These are phyloP conservation scores for Scaptomyza polygonia DNA, from an alignment of 2,888 invertebrate species.

Conservation along the genomic window DNA sequence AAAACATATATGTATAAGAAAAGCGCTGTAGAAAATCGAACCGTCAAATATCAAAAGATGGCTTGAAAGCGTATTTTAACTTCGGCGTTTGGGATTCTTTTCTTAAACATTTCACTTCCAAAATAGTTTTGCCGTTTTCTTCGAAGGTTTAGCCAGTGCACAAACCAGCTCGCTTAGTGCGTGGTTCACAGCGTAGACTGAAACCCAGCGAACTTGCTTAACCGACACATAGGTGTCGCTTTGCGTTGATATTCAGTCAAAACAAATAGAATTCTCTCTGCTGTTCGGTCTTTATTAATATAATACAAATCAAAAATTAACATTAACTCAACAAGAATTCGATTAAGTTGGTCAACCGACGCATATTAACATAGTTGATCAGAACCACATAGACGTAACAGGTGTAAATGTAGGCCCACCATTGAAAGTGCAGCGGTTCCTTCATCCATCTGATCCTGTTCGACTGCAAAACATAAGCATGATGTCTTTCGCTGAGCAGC, in stretches of 20 bases:
- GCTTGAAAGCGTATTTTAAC: not conserved
- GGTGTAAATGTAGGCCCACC: slow-evolving; percentile 83
- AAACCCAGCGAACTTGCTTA: not conserved
- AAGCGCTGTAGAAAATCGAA: not conserved
- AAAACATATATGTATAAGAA: not conserved
- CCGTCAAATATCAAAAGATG: not conserved
- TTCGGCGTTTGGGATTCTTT: not conserved
- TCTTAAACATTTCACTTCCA: not conserved
- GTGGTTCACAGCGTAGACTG: slow-evolving; percentile 4
- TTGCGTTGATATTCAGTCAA: not conserved
- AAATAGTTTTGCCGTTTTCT: not conserved
- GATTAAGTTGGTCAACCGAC: slow-evolving; percentile 75
- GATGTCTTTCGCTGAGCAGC: slow-evolving; percentile 78
- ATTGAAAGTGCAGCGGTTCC: slow-evolving; percentile 82
- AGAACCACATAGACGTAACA: slow-evolving; percentile 80
- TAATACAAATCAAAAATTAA: not conserved
- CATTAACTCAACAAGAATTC: slow-evolving; percentile 75
- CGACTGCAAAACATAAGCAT: slow-evolving; percentile 71
- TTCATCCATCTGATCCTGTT: slow-evolving; percentile 58
- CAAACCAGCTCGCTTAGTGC: slow-evolving; percentile 4
- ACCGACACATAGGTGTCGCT: slow-evolving; percentile 38
- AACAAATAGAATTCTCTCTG: not conserved
- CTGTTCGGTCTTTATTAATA: not conserved
- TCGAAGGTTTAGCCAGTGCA: slow-evolving; percentile 24
- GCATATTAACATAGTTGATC: slow-evolving; percentile 79